These are phyloP conservation scores for Diplosoma virens DNA, from an alignment of 23 tunicate genomes.

Conservation along the genomic window DNA sequence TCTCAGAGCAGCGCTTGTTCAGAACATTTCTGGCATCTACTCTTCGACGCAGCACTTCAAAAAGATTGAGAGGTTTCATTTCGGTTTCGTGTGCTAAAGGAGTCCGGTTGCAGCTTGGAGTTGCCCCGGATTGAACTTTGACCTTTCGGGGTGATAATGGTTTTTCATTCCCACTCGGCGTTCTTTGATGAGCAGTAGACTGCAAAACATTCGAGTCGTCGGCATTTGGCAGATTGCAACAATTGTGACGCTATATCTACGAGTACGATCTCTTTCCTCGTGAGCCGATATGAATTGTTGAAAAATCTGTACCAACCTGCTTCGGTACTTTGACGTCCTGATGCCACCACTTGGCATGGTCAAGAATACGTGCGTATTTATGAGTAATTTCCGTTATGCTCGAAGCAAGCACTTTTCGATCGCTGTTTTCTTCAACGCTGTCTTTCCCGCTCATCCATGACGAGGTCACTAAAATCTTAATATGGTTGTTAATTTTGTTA, in stretches of 20 bases:
- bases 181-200: too few species aligned
- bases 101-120: constrained; percentile 57
- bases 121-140: constrained; percentile 69
- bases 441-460: constrained; percentile 63
- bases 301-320: too few species aligned
- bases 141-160: constrained; percentile 21
- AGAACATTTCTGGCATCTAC: constrained; percentile 35
- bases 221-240: too few species aligned
- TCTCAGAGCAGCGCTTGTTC: constrained; percentile 27
- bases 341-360: constrained; percentile 86
- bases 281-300: too few species aligned
- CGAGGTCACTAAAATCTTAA: constrained; percentile 43
- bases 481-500: not conserved
- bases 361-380: constrained; percentile 34
- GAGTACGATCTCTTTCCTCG: too few species aligned
- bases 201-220: too few species aligned
- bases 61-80: not conserved
- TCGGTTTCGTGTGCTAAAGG: constrained; percentile 15
- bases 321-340: constrained; percentile 39
- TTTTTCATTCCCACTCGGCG: too few species aligned
- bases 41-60: constrained; percentile 33
- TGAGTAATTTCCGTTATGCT: constrained; percentile 19
- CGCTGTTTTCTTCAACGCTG: constrained; percentile 31
- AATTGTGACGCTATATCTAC: too few species aligned
- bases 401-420: constrained; percentile 38